Evolutionary conservation across 2,797 vertebrate species (phyloP).

Genomic region (Clarias platycephalus): DNA sequence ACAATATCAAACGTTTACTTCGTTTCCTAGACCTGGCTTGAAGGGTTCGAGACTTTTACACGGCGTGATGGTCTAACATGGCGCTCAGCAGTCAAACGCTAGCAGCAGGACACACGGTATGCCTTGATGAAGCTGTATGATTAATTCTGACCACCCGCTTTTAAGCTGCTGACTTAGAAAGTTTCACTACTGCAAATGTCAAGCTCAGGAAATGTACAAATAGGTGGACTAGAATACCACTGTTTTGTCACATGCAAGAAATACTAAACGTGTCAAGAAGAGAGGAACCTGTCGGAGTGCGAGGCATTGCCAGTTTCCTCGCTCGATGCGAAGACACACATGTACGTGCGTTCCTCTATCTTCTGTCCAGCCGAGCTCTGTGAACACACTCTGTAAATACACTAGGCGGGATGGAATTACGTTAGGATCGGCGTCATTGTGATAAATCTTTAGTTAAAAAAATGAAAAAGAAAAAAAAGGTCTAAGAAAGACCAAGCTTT

Average conservation of each 20-base stretch:
- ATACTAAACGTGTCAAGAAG: conserved; percentile 50
- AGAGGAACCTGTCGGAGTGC: conserved; percentile 26
- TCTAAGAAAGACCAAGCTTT: background rate
- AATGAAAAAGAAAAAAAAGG: background rate
- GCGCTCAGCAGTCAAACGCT: conserved; percentile 13
- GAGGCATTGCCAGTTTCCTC: background rate
- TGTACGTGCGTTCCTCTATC: background rate
- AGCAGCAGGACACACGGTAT: background rate
- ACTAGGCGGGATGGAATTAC: background rate
- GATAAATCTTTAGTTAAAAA: background rate
- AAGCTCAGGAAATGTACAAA: conserved; percentile 65
- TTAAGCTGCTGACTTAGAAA: conserved; percentile 63
- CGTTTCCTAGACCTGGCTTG: conserved; percentile 13
- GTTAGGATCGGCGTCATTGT: background rate
- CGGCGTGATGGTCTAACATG: conserved; percentile 3
- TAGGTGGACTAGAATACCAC: conserved; percentile 51
- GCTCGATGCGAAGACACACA: background rate
- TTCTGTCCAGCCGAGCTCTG: background rate
- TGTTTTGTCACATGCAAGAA: conserved; percentile 39
- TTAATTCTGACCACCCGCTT: conserved; percentile 50
- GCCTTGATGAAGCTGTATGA: conserved; percentile 55
- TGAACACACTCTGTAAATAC: background rate
- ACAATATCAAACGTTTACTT: conserved; percentile 21
- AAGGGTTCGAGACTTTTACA: conserved; percentile 41
- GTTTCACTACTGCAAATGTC: conserved; percentile 73